Base-by-base conservation (phyloP, 2,797 vertebrate species). In the Gymnoscopelus microlampas region DNA sequence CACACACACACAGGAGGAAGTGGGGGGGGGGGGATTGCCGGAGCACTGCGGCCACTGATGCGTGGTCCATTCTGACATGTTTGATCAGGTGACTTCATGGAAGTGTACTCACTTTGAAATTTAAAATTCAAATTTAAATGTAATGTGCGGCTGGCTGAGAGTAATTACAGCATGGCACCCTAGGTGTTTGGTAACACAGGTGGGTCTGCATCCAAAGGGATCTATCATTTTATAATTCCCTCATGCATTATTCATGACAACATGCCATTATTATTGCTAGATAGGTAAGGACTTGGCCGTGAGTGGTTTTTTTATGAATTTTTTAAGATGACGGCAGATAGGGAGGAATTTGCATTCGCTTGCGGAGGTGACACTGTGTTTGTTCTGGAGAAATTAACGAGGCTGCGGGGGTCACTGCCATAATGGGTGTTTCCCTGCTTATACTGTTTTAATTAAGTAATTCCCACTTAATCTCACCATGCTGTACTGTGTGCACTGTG, bases 201-300 rank as follows among this genome's bases (percentile, higher is more conserved):
- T 84, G 76, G 77, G 78, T 76, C 66, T 32, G 56, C 76, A 79
- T 79, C 70, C 39, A 44, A 44, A 79, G 68, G 77, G 82, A 83
- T 76, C 74, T 70, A 60, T 87, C 63, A 84, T 83, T 82, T 82
- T 75, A 82, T 77, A 84, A 85, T 63, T 59, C 66, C 13, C 81
- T 82, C 66, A 86, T 90, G 56, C 86, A 89, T 89, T 86, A 89
- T 90, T 82, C 77, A 91, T 87, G 81, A 56, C 14, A 55, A 86
- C 70, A 73, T 66, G 69, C 74, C 71, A 86, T 91, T 87, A 86
- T 68, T 70, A 86, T 68, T 70, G 74, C 70, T 44, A 70, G 77
- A 80, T 76, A 79, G 79, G 74, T 83, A 76, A 73, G 53, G 72
- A 65, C 23, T 73, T 56, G 66, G 69, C 79, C 53, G 60, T 44